Conservation (phyloP, 2,113 vertebrate species). For the Abramis brama region DNA sequence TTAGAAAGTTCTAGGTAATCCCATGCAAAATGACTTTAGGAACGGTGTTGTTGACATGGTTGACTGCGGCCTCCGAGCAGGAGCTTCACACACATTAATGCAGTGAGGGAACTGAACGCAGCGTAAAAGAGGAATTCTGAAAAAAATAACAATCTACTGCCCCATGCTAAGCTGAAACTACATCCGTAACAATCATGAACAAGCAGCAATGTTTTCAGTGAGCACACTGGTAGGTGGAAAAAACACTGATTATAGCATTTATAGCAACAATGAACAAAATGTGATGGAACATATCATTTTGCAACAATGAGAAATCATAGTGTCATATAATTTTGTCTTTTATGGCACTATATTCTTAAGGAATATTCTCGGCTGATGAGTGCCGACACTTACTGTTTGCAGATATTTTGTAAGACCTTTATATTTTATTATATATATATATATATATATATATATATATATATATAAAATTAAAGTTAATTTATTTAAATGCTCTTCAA, state of each 20-base stretch:
- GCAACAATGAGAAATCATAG: neutral
- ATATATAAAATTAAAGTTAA: too few relatives aligned
- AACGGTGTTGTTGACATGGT: constrained; percentile 32
- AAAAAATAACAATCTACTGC: constrained; percentile 23
- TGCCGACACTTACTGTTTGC: neutral
- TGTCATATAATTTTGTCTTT: neutral
- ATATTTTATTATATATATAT: neutral
- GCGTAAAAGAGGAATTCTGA: constrained; percentile 4
- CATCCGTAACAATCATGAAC: constrained; percentile 10
- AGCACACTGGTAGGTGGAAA: neutral
- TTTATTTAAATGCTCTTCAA: too few relatives aligned
- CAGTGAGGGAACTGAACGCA: neutral
- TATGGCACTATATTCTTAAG: neutral
- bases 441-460: too few relatives aligned
- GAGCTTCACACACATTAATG: constrained; percentile 16
- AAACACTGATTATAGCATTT: constrained; percentile 15
- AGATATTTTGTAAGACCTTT: neutral
- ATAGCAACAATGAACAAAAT: constrained; percentile 16
- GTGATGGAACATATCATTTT: neutral
- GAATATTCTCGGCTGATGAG: neutral
- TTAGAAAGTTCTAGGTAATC: constrained; percentile 46
- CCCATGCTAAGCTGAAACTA: neutral
- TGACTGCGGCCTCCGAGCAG: constrained; percentile 12
- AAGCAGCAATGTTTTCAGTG: neutral
- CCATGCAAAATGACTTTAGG: constrained; percentile 23